Evolutionary conservation across 2,888 invertebrate species (phyloP).

Genomic region (Drymonia ruficornis): DNA sequence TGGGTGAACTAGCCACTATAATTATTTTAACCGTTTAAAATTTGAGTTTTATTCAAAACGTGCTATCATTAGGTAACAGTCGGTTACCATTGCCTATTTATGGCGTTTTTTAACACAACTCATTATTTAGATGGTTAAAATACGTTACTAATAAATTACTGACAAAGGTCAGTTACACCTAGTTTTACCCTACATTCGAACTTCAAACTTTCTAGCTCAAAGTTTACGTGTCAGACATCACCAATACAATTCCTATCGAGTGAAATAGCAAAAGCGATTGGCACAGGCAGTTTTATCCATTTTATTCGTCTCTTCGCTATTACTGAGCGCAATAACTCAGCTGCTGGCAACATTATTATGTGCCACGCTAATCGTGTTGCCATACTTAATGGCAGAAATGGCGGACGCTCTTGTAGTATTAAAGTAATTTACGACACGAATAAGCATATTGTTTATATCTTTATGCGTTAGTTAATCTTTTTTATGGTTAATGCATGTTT

Average conservation of each 20-base stretch:
- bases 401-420: constrained; percentile 33
- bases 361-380: constrained; percentile 53
- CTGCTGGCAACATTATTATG: constrained; percentile 56
- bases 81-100: too few species aligned
- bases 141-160: too few species aligned
- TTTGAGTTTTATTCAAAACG: too few species aligned
- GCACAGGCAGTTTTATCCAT: constrained; percentile 30
- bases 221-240: too few species aligned
- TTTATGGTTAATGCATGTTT: constrained; percentile 10
- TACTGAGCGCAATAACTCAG: constrained; percentile 46
- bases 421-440: constrained; percentile 26
- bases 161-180: too few species aligned
- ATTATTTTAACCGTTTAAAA: too few species aligned
- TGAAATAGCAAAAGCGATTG: constrained; percentile 24
- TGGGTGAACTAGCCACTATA: too few species aligned
- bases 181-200: too few species aligned
- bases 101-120: too few species aligned
- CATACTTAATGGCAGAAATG: constrained; percentile 51
- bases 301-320: constrained; percentile 41
- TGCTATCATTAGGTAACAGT: too few species aligned
- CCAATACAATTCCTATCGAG: constrained; percentile 13
- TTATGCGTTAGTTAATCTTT: constrained; percentile 26
- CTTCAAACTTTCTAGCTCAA: too few species aligned
- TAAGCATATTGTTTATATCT: constrained; percentile 22
- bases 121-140: too few species aligned